Conservation (phyloP, 30 jellyfish, hydroid and myxozoan genomes). For the Nemopilema nomurai region DNA sequence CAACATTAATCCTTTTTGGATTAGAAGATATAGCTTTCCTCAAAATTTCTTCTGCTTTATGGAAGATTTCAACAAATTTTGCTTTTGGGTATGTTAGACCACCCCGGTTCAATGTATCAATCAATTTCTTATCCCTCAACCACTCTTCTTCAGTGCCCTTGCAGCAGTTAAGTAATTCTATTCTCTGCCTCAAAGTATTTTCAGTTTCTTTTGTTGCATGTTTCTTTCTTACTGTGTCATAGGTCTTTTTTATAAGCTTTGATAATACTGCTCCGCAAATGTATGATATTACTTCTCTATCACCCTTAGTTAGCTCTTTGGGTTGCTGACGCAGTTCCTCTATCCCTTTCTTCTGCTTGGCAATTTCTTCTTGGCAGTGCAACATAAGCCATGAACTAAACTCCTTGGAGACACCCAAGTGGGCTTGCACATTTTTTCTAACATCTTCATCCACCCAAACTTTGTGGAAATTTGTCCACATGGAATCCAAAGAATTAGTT, state of each 20-base stretch:
- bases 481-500: conserved; percentile 1
- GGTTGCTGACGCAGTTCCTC: conserved; percentile 5
- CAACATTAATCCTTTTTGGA: conserved; percentile 31
- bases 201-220: background rate
- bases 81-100: conserved; percentile 41
- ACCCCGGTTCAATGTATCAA: conserved; percentile 31
- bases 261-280: conserved; percentile 41
- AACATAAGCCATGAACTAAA: conserved; percentile 38
- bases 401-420: conserved; percentile 15
- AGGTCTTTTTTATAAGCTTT: conserved; percentile 17
- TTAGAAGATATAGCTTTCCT: too few relatives aligned
- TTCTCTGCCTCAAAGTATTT: background rate
- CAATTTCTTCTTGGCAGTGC: conserved; percentile 46
- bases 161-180: conserved; percentile 34
- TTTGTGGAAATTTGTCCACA: conserved; percentile 25
- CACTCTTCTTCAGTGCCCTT: conserved; percentile 10
- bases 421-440: background rate
- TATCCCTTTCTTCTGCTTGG: conserved; percentile 2
- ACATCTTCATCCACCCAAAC: conserved; percentile 33
- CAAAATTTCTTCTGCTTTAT: too few relatives aligned
- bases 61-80: conserved; percentile 1
- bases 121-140: background rate
- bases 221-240: conserved; percentile 6
- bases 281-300: conserved; percentile 3
- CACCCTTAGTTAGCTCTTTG: conserved; percentile 8